Evolutionary conservation across 2,113 vertebrate species (phyloP).

Genomic region (Condylura cristata): DNA sequence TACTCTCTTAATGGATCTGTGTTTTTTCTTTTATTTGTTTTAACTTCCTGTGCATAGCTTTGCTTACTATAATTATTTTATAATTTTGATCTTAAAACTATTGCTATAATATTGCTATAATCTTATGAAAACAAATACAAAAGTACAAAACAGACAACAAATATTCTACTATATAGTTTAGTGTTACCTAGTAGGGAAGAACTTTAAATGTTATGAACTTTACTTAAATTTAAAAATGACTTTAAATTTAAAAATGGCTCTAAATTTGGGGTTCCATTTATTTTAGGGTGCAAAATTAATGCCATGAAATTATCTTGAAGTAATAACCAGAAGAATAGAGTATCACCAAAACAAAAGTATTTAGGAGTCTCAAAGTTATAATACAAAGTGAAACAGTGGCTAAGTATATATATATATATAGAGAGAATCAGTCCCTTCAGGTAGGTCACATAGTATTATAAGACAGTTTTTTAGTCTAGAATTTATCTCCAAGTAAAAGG

Average conservation of each 20-base stretch:
- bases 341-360: not conserved
- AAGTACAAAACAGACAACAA: slow-evolving; percentile 3
- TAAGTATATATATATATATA: too few species aligned
- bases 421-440: slow-evolving; percentile 98
- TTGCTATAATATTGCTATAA: slow-evolving; percentile 37
- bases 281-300: slow-evolving; percentile 54
- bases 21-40: not conserved
- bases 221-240: slow-evolving; percentile 36
- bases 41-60: not conserved
- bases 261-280: slow-evolving; percentile 23
- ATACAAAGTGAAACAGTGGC: slow-evolving; percentile 6
- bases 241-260: slow-evolving; percentile 12
- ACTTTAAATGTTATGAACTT: slow-evolving; percentile 40
- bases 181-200: slow-evolving; percentile 39
- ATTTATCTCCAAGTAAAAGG: not conserved
- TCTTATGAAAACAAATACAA: slow-evolving; percentile 62
- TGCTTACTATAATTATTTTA: not conserved
- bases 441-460: slow-evolving; percentile 77
- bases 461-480: not conserved
- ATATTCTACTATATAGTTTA: slow-evolving; percentile 54
- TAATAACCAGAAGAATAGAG: slow-evolving; percentile 24
- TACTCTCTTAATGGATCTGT: not conserved
- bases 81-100: slow-evolving; percentile 59
- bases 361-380: not conserved
- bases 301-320: not conserved